Conservation (phyloP, 2,888 invertebrate species). For the Apoda limacodes region DNA sequence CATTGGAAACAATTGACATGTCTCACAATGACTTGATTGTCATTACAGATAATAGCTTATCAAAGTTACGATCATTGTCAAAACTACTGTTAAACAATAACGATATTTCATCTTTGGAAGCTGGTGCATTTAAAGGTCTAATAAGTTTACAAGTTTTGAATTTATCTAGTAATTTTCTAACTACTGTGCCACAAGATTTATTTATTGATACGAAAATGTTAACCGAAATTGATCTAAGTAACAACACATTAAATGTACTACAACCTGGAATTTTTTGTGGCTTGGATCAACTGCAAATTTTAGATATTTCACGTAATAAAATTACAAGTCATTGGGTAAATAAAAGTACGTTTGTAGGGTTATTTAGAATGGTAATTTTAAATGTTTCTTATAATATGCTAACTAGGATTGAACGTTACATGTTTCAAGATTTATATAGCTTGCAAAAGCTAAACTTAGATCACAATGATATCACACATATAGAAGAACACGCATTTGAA, state of each 20-base stretch:
- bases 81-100: slow-evolving; percentile 81
- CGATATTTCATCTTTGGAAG: slow-evolving; percentile 78
- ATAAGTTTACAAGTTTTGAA: slow-evolving; percentile 77
- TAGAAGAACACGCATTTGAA: slow-evolving; percentile 80
- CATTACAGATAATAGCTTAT: slow-evolving; percentile 77
- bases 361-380: slow-evolving; percentile 78
- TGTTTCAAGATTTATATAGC: slow-evolving; percentile 80
- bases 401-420: slow-evolving; percentile 74
- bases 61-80: slow-evolving; percentile 75
- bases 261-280: slow-evolving; percentile 79
- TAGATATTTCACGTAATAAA: slow-evolving; percentile 79
- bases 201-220: slow-evolving; percentile 76
- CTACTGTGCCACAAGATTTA: slow-evolving; percentile 78
- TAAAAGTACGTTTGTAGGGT: slow-evolving; percentile 78
- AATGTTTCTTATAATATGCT: slow-evolving; percentile 80
- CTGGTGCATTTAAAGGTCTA: slow-evolving; percentile 78
- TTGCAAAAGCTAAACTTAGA: slow-evolving; percentile 81
- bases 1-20: slow-evolving; percentile 77
- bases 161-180: slow-evolving; percentile 82
- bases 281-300: slow-evolving; percentile 76
- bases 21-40: slow-evolving; percentile 80
- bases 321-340: slow-evolving; percentile 81
- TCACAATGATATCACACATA: slow-evolving; percentile 75
- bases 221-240: slow-evolving; percentile 77
- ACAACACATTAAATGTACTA: slow-evolving; percentile 81